phyloP scores from a whole-genome alignment of 1,140 invertebrate genomes.

The Drosophila jambulina region DNA sequence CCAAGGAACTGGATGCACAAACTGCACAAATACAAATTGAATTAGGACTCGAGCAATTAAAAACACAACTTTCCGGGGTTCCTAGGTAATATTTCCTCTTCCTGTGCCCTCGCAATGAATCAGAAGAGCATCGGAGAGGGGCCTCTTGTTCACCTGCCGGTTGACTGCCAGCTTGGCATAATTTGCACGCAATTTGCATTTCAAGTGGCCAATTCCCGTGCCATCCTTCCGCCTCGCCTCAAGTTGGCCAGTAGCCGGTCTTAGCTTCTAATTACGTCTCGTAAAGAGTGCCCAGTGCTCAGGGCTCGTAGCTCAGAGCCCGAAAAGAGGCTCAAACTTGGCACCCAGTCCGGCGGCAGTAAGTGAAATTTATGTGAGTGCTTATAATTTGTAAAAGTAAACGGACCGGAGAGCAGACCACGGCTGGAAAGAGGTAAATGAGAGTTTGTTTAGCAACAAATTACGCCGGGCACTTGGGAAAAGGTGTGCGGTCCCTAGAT shows the following conservation, averaged over 20 bases:
- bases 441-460: conserved; percentile 65
- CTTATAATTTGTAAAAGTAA: conserved; percentile 75
- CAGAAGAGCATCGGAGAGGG: conserved; percentile 44
- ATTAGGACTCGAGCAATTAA: conserved; percentile 69
- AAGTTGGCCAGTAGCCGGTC: conserved; percentile 40
- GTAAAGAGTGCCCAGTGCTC: conserved; percentile 52
- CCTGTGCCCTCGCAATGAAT: conserved; percentile 38
- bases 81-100: conserved; percentile 63
- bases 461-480: conserved; percentile 35
- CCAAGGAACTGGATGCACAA: conserved; percentile 18
- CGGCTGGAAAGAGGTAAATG: conserved; percentile 22
- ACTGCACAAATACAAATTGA: conserved; percentile 58
- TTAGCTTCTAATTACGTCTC: conserved; percentile 73
- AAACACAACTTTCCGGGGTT: conserved; percentile 60
- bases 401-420: conserved; percentile 22
- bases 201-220: conserved; percentile 70
- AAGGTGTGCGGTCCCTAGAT: conserved; percentile 53
- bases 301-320: conserved; percentile 40
- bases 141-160: conserved; percentile 62
- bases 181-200: conserved; percentile 83
- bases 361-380: conserved; percentile 79
- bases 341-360: conserved; percentile 50
- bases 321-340: conserved; percentile 32
- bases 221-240: conserved; percentile 20
- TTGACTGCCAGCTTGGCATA: conserved; percentile 75